phyloP scores from a whole-genome alignment of 2,888 invertebrate species.

The Ennomos fuscantarius region DNA sequence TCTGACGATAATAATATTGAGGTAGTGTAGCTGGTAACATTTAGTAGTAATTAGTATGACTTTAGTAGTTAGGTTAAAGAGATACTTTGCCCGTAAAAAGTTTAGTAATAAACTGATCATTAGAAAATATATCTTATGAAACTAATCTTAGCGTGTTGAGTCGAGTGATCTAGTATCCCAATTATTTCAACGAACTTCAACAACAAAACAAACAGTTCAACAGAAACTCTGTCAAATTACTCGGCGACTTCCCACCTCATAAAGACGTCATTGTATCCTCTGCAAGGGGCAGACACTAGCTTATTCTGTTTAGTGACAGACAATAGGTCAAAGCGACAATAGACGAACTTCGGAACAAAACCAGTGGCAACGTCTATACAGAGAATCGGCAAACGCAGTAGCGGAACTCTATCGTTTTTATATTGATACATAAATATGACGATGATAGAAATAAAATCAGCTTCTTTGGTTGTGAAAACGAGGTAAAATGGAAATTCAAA shows the following conservation, averaged over 20 bases:
- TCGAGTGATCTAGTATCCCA: not conserved
- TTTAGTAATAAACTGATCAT: too few species aligned
- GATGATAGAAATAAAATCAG: too few species aligned
- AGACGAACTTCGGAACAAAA: conserved; percentile 56
- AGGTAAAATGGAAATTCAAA: too few species aligned
- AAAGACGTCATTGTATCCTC: conserved; percentile 35
- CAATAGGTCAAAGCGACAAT: conserved; percentile 56
- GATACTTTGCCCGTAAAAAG: too few species aligned
- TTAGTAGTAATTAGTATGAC: too few species aligned
- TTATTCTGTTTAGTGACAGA: conserved; percentile 47
- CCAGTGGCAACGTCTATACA: conserved; percentile 44
- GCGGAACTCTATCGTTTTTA: not conserved
- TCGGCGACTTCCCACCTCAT: conserved; percentile 27
- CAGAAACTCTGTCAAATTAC: conserved; percentile 27
- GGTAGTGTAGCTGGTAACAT: too few species aligned
- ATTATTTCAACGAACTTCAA: not conserved
- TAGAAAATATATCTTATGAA: too few species aligned
- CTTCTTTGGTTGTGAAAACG: too few species aligned
- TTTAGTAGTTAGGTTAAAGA: too few species aligned
- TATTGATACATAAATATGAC: not conserved
- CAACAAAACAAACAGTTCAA: conserved; percentile 4
- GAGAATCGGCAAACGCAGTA: conserved; percentile 1
- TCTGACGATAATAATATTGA: too few species aligned
- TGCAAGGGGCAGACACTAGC: conserved; percentile 42
- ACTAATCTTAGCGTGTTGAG: too few species aligned